phyloP scores from a whole-genome alignment of 1,140 invertebrate genomes.

The Chironomus tepperi region DNA sequence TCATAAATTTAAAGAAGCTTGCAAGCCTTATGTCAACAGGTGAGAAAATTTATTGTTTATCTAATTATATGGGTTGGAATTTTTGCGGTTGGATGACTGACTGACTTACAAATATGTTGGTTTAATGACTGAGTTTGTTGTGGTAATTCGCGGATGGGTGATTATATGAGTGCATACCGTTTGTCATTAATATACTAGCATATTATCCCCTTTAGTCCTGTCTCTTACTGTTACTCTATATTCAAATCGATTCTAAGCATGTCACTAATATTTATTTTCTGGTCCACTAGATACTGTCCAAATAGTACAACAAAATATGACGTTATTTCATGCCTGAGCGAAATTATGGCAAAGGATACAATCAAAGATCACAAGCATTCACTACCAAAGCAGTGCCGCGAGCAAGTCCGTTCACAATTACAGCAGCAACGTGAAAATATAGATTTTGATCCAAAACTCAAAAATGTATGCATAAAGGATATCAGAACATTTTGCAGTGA shows the following conservation, averaged over 20 bases:
- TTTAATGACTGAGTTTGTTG: no score
- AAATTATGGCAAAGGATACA: conserved; percentile 82
- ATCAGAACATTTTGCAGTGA: conserved; percentile 64
- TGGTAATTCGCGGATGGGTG: no score
- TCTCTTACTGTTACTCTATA: no score
- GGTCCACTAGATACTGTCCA: conserved; percentile 55
- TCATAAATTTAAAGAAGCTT: conserved; percentile 91
- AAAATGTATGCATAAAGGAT: conserved; percentile 64
- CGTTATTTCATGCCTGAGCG: conserved; percentile 86
- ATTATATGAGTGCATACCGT: no score
- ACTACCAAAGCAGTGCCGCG: conserved; percentile 76
- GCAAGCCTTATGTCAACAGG: conserved; percentile 65
- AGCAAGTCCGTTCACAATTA: conserved; percentile 79
- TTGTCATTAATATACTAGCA: no score
- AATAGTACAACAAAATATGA: conserved; percentile 71
- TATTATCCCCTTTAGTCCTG: no score
- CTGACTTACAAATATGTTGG: no score
- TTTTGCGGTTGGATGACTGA: neutral
- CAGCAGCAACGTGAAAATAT: conserved; percentile 83
- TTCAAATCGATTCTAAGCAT: neutral
- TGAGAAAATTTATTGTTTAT: neutral
- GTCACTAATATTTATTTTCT: neutral
- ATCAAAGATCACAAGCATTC: conserved; percentile 64
- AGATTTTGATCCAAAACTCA: conserved; percentile 71
- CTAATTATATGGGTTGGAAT: neutral